Evolutionary conservation across 53 echinoderm and acorn worm genomes (phyloP), one percentile per base, ranked within the genome.

Genomic region (Arbacia lixula): DNA sequence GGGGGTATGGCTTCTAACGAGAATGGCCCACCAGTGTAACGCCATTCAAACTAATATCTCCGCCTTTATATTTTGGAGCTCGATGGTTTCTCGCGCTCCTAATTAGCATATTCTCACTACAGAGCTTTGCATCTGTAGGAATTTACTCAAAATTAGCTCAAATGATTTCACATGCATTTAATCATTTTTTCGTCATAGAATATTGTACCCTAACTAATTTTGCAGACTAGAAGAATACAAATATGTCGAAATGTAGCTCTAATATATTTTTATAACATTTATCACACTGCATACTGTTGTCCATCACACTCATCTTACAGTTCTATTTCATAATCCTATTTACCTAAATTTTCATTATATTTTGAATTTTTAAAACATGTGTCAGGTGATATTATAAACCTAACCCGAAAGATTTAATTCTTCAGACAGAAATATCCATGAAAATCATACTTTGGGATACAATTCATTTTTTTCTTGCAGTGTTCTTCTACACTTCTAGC

Each of bases 31-130:
- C 61, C 41, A 26, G 41, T 33, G 42, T 31, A 27, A 8, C 61
- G 81, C 81, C 81, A 81, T 81, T 35, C 61, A 81, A 81, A 86
- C 77, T 77, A 86, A 86, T 86, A 76, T 86, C 86, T 77, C 76
- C 86, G 86, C 86, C 86, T 77, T 64, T 77, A 30, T 28, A 77
- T 64, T 86, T 66, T 66, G 36, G 76, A 65, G 86, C 25, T 28
- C n/a, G 73, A 6, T 51, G 19, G 86, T 86, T 66, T 86, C 86
- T 60, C 77, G 65, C 24, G 65, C 54, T 71, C 77, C 86, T 77
- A 36, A 86, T 86, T 77, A 76, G 71, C 86, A 66, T 77, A 31
- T 39, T 36, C 36, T 66, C 40, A 76, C 62, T 81, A 22, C 63
- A 43, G 81, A 42, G 39, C 30, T 19, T 30, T 1, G 39, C 49